These are phyloP conservation scores for Sepioteuthis lessoniana DNA, from an alignment of 2,888 invertebrate genomes.

Conservation along the genomic window DNA sequence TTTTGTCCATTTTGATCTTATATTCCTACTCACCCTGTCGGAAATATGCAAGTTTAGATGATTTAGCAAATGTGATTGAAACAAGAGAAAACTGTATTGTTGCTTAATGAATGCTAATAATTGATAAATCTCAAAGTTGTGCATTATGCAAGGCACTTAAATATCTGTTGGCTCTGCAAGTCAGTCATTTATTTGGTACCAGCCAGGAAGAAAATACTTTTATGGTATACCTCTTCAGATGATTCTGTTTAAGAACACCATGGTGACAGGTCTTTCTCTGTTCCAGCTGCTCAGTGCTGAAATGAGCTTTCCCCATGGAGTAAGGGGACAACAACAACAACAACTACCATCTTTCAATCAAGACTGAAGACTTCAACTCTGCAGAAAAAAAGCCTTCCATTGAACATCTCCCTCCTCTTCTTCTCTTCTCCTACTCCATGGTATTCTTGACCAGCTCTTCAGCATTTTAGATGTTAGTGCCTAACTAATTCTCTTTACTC, in stretches of 20 bases:
- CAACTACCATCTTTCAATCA: not conserved
- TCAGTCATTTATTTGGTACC: not conserved
- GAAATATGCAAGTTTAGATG: too few species aligned
- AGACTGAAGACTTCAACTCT: not conserved
- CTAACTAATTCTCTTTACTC: not conserved
- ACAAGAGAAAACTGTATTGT: too few species aligned
- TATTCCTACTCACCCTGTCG: too few species aligned
- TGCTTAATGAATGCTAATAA: too few species aligned
- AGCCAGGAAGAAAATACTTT: not conserved
- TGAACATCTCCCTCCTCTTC: conserved; percentile 15
- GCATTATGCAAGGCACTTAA: too few species aligned
- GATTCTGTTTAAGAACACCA: not conserved
- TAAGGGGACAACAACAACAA: not conserved
- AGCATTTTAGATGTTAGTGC: not conserved
- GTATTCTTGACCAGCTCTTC: conserved; percentile 13
- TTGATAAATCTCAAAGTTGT: too few species aligned
- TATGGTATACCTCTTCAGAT: not conserved
- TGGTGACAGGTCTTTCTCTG: conserved; percentile 14
- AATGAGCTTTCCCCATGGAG: conserved; percentile 33
- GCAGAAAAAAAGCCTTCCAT: not conserved
- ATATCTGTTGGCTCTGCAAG: too few species aligned
- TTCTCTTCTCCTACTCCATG: not conserved
- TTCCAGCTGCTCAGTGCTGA: conserved; percentile 33
- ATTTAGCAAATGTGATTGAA: too few species aligned
- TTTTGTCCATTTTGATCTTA: too few species aligned